Conservation (phyloP, 2,888 invertebrate genomes). For the Cacoxenus indagator region DNA sequence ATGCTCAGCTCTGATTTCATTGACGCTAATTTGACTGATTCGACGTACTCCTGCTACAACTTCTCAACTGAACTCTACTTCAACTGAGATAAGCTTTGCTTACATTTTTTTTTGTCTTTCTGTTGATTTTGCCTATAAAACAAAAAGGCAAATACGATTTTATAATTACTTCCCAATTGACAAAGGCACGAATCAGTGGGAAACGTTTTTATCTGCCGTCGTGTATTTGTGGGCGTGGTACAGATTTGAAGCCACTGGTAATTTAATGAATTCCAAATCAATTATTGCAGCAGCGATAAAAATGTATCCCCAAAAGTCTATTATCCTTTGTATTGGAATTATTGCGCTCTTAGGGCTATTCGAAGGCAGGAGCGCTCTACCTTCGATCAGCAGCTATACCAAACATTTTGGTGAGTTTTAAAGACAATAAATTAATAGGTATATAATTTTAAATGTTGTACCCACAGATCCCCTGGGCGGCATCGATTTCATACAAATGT, state of each 20-base stretch:
- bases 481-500: conserved; percentile 77
- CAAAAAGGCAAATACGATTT: conserved; percentile 48
- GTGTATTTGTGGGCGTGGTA: background rate
- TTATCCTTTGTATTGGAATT: conserved; percentile 38
- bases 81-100: conserved; percentile 47
- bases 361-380: conserved; percentile 50
- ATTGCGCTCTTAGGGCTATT: conserved; percentile 46
- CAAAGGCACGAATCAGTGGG: conserved; percentile 13
- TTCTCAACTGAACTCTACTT: background rate
- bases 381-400: conserved; percentile 65
- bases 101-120: conserved; percentile 15
- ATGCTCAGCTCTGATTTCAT: background rate
- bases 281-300: conserved; percentile 15
- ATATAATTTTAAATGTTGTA: background rate
- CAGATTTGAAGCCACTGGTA: background rate
- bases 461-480: conserved; percentile 63
- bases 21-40: background rate
- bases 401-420: conserved; percentile 67
- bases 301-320: conserved; percentile 47
- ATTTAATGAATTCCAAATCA: conserved; percentile 2
- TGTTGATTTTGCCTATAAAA: conserved; percentile 48
- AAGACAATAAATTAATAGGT: background rate
- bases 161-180: conserved; percentile 53
- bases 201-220: background rate
- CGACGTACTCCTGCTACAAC: background rate